Conservation (phyloP, 2,888 invertebrate genomes). For the Nephrotoma guestfalica region DNA sequence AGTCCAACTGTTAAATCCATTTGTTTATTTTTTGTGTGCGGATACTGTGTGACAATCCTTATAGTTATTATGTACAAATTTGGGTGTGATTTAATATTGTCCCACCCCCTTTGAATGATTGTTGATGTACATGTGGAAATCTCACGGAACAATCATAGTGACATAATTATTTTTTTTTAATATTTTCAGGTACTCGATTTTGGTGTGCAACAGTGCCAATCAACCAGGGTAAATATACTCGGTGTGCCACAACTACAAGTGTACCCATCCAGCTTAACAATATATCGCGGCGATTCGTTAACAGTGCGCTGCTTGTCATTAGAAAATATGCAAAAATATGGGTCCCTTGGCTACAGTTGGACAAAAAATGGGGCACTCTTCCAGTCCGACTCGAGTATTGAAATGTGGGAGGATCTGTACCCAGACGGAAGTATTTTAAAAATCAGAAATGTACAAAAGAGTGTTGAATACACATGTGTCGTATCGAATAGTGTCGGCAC, state of each 20-base stretch:
- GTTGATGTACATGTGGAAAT: neutral
- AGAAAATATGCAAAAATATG: conserved; percentile 40
- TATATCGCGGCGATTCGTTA: conserved; percentile 37
- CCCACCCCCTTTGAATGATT: neutral
- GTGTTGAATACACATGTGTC: conserved; percentile 61
- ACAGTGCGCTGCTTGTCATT: conserved; percentile 45
- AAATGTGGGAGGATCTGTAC: conserved; percentile 72
- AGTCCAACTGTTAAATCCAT: neutral
- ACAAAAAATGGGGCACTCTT: conserved; percentile 61
- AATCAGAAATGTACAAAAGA: conserved; percentile 63
- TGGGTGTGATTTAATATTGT: neutral
- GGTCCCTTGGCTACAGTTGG: conserved; percentile 69
- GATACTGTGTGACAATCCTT: neutral
- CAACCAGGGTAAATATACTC: conserved; percentile 41
- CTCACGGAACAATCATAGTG: neutral
- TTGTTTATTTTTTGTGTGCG: neutral
- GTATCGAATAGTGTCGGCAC: conserved; percentile 40
- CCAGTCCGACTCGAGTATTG: conserved; percentile 55
- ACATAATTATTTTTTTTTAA: conserved; percentile 5
- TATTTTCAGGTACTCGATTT: conserved; percentile 49
- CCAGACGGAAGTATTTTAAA: conserved; percentile 72
- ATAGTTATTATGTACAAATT: neutral
- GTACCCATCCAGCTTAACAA: conserved; percentile 49
- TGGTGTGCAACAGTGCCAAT: conserved; percentile 49
- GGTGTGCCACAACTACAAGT: conserved; percentile 48